Conservation (phyloP, 2,888 invertebrate species). For the Neoascia interrupta region DNA sequence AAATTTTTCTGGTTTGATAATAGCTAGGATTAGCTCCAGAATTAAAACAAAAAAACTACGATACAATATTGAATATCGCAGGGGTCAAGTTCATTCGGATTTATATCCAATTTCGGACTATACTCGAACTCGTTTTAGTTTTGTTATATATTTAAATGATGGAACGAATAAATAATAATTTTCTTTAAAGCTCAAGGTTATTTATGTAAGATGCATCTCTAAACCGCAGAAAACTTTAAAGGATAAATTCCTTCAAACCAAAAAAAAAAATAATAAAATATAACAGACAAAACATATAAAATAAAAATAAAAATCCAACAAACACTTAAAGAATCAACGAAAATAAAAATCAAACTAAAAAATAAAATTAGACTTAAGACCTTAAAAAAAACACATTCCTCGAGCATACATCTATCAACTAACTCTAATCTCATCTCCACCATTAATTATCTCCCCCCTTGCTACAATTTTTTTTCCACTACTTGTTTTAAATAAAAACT, state of each 20-base stretch:
- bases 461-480: slow-evolving; percentile 1
- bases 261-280: background rate
- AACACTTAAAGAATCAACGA: slow-evolving; percentile 32
- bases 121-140: too few relatives aligned
- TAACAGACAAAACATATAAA: slow-evolving; percentile 1
- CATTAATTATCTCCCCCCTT: background rate
- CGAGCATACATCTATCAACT: slow-evolving; percentile 54
- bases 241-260: background rate
- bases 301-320: slow-evolving; percentile 28
- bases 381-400: slow-evolving; percentile 37
- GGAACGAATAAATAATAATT: too few relatives aligned
- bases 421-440: slow-evolving; percentile 35
- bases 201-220: background rate
- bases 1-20: too few relatives aligned
- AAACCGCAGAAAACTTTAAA: slow-evolving; percentile 31
- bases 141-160: too few relatives aligned
- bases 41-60: too few relatives aligned
- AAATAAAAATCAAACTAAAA: slow-evolving; percentile 31
- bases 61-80: too few relatives aligned
- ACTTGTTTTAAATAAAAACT: too few relatives aligned
- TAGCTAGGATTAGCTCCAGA: too few relatives aligned
- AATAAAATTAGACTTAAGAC: slow-evolving; percentile 22
- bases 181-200: too few relatives aligned
- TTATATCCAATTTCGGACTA: too few relatives aligned
- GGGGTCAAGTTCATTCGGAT: too few relatives aligned